A percentile compares a stretch with the other conserved stretches of the same genome.
Evolutionary conservation across 2,797 vertebrate species (phyloP).

Genomic region (Eidolon dupreanum): DNA sequence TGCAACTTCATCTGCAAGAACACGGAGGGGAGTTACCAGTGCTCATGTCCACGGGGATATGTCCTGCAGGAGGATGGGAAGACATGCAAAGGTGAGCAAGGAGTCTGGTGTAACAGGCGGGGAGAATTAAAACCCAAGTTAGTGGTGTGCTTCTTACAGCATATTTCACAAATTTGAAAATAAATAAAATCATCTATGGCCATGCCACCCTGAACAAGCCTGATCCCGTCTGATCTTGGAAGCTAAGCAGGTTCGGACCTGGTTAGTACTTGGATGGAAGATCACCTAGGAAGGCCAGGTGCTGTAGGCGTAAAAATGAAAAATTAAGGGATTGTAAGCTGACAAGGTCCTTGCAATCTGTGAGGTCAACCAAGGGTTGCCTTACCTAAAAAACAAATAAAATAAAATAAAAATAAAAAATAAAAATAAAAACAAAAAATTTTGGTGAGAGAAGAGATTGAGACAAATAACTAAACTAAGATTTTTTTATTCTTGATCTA

Average conservation of each 20-base stretch:
- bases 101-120: neutral
- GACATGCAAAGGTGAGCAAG: conserved; percentile 85
- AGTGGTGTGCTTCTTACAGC: neutral
- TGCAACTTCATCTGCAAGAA: conserved; percentile 90
- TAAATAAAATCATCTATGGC: neutral
- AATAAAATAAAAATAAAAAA: neutral
- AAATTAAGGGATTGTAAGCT: too few relatives aligned
- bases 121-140: neutral
- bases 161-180: neutral
- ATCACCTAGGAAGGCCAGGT: too few relatives aligned
- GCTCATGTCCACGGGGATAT: conserved; percentile 86
- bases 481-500: neutral
- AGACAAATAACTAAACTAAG: neutral
- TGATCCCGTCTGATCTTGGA: too few relatives aligned
- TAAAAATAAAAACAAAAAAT: neutral
- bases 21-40: conserved; percentile 86
- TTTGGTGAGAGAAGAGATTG: neutral
- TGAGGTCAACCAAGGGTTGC: too few relatives aligned
- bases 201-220: too few relatives aligned
- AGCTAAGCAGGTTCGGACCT: too few relatives aligned
- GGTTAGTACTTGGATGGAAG: too few relatives aligned
- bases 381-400: too few relatives aligned
- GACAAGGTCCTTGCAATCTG: too few relatives aligned
- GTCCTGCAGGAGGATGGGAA: conserved; percentile 88
- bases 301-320: too few relatives aligned